Evolutionary conservation across 2,888 invertebrate species (phyloP).

Genomic region (Bruchidius siliquastri): DNA sequence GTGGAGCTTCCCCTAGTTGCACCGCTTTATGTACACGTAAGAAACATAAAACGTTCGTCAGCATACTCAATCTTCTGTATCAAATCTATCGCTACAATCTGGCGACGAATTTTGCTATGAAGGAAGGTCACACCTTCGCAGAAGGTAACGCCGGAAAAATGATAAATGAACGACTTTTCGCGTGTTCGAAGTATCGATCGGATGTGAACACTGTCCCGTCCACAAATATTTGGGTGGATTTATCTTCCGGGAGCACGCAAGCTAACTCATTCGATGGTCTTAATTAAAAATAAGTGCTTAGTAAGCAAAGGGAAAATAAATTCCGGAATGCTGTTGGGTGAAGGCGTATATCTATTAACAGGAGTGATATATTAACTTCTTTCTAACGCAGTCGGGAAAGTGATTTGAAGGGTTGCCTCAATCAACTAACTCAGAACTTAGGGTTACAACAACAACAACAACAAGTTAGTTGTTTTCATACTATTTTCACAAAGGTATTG

Average conservation of each 20-base stretch:
- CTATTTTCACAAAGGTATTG: too few relatives aligned
- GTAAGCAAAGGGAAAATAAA: not conserved
- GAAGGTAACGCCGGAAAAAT: not conserved
- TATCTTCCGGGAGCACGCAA: not conserved
- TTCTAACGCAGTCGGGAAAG: not conserved
- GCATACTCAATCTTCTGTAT: not conserved
- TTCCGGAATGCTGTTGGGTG: not conserved
- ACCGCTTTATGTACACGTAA: not conserved
- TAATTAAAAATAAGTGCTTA: not conserved
- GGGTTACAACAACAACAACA: too few relatives aligned
- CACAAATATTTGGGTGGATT: not conserved
- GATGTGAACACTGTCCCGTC: not conserved
- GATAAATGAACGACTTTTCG: not conserved
- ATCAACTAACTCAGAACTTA: not conserved
- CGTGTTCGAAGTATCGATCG: not conserved
- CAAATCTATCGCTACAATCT: not conserved
- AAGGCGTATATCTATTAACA: not conserved
- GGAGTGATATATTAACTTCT: not conserved
- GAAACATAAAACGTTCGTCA: not conserved
- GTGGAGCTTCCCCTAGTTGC: too few relatives aligned
- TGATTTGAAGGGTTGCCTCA: not conserved
- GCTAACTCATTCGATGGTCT: not conserved
- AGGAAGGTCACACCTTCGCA: not conserved
- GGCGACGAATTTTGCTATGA: not conserved
- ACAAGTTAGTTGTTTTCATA: too few relatives aligned